Evolutionary conservation across 2,888 invertebrate species (phyloP).

Genomic region (Apamea epomidion): DNA sequence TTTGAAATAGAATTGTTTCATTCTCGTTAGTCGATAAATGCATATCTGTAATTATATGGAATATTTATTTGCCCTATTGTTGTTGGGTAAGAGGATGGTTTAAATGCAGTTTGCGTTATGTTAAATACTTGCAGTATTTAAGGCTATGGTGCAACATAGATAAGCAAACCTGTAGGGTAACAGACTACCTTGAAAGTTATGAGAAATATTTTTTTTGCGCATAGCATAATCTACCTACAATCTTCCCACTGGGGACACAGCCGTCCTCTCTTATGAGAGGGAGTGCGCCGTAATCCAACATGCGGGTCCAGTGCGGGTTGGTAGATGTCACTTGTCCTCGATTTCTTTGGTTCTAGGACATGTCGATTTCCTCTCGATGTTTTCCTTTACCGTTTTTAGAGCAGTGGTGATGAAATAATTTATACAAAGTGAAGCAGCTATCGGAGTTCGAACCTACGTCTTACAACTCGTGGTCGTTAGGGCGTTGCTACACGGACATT

Average conservation of each 20-base stretch:
- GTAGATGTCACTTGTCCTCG: not conserved
- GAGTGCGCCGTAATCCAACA: not conserved
- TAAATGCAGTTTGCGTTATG: not conserved
- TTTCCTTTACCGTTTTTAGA: not conserved
- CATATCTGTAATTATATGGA: constrained; percentile 57
- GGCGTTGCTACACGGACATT: too few species aligned
- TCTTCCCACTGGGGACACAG: not conserved
- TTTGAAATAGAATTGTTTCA: constrained; percentile 76
- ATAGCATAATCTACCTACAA: not conserved
- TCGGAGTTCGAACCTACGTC: not conserved
- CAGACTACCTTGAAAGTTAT: too few species aligned
- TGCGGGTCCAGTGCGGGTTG: not conserved
- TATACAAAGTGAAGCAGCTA: not conserved
- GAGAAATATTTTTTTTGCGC: not conserved
- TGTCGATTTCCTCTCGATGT: not conserved
- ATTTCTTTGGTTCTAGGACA: not conserved
- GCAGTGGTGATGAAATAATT: not conserved
- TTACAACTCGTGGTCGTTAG: not conserved
- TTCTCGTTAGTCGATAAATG: constrained; percentile 64
- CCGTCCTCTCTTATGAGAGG: not conserved
- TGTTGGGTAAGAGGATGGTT: not conserved
- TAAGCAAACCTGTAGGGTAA: not conserved
- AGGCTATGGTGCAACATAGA: not conserved
- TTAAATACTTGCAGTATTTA: not conserved
- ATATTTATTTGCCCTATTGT: constrained; percentile 23